Evolutionary conservation across 64 coral and sea anemone species (phyloP).

Genomic region (Actinia equina): DNA sequence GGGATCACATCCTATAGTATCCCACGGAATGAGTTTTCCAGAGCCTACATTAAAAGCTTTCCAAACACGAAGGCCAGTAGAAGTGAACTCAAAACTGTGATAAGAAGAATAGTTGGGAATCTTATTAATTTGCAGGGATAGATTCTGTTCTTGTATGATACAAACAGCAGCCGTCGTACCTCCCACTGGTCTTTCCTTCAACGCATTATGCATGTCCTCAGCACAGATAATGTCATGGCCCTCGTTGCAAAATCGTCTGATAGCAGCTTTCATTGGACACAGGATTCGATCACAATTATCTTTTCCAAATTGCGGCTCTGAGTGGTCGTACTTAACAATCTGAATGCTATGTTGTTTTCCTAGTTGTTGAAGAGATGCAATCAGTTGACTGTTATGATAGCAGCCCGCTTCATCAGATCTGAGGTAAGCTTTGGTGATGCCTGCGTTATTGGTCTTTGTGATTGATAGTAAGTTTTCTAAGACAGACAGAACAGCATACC

Average conservation of each 20-base stretch:
- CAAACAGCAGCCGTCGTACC: constrained; percentile 36
- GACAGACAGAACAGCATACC: constrained; percentile 16
- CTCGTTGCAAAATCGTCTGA: constrained; percentile 41
- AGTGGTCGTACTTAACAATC: constrained; percentile 27
- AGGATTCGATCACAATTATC: constrained; percentile 19
- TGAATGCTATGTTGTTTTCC: constrained; percentile 17
- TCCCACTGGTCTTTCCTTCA: constrained; percentile 37
- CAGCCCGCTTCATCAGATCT: constrained; percentile 35
- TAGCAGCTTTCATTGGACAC: constrained; percentile 38
- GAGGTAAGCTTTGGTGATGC: neutral
- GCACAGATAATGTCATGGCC: constrained; percentile 26
- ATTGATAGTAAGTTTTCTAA: constrained; percentile 26
- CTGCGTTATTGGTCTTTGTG: constrained; percentile 10
- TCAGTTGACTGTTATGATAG: constrained; percentile 42
- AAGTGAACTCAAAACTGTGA: constrained; percentile 30
- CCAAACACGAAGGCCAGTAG: constrained; percentile 32
- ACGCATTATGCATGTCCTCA: constrained; percentile 21
- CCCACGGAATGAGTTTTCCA: constrained; percentile 51
- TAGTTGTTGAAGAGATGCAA: constrained; percentile 28
- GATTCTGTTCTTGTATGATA: neutral
- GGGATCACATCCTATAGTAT: constrained; percentile 15
- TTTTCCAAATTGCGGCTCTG: constrained; percentile 22
- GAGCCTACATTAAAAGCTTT: constrained; percentile 17
- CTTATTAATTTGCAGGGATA: constrained; percentile 33
- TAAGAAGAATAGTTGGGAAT: constrained; percentile 25